A percentile compares a stretch with the other conserved stretches of the same genome.
Evolutionary conservation across 1,140 invertebrate species (phyloP).

Genomic region (Drosophila sulfurigaster): DNA sequence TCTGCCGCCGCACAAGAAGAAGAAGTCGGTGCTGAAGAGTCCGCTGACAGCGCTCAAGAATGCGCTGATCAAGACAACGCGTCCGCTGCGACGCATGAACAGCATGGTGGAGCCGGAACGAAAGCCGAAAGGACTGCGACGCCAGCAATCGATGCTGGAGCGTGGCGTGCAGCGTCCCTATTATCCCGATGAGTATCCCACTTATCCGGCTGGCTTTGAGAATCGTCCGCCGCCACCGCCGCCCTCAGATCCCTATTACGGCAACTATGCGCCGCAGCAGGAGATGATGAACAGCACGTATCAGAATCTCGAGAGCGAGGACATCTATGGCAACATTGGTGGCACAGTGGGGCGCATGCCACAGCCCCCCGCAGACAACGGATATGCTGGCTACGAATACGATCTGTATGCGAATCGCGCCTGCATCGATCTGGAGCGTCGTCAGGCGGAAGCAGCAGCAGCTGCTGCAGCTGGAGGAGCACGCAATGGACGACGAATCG

Average conservation of each 20-base stretch:
- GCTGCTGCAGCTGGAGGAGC: slow-evolving; percentile 34
- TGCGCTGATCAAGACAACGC: slow-evolving; percentile 77
- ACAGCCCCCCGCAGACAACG: slow-evolving; percentile 49
- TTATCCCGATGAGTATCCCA: slow-evolving; percentile 81
- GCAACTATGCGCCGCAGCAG: slow-evolving; percentile 61
- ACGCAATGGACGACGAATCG: slow-evolving; percentile 64
- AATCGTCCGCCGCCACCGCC: slow-evolving; percentile 52
- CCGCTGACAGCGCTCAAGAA: slow-evolving; percentile 80
- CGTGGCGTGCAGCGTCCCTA: slow-evolving; percentile 74
- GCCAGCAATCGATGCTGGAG: slow-evolving; percentile 84
- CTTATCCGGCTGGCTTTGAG: slow-evolving; percentile 73
- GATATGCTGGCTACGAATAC: slow-evolving; percentile 68
- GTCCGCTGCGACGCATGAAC: slow-evolving; percentile 78
- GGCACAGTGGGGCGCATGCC: slow-evolving; percentile 57
- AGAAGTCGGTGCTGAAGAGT: slow-evolving; percentile 81
- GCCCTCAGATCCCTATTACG: slow-evolving; percentile 52
- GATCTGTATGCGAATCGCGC: slow-evolving; percentile 84
- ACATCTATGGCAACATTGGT: slow-evolving; percentile 80
- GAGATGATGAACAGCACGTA: slow-evolving; percentile 82
- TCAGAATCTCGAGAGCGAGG: slow-evolving; percentile 81
- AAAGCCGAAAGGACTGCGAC: slow-evolving; percentile 71
- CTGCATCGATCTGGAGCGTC: slow-evolving; percentile 79
- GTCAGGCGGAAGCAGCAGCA: slow-evolving; percentile 72
- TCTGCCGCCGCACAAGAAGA: slow-evolving; percentile 75
- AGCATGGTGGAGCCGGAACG: slow-evolving; percentile 83